These are phyloP conservation scores for Holcopasites calliopsidis DNA, from an alignment of 1,140 invertebrate species.

Conservation along the genomic window DNA sequence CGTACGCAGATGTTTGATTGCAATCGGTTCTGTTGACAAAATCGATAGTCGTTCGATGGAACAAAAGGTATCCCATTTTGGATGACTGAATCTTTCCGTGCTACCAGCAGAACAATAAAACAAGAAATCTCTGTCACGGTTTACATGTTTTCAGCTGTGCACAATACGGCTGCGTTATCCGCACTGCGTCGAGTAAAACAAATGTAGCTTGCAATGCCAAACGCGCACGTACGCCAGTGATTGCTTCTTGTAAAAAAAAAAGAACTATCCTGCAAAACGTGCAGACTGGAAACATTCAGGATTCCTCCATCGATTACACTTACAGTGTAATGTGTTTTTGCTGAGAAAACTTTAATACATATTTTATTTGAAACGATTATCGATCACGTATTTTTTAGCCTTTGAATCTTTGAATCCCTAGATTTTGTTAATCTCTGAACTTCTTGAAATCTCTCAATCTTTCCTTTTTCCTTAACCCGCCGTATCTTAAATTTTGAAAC, in stretches of 20 bases:
- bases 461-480: too few relatives aligned
- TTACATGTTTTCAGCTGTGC: not conserved
- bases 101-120: not conserved
- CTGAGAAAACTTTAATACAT: too few relatives aligned
- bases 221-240: not conserved
- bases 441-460: too few relatives aligned
- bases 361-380: too few relatives aligned
- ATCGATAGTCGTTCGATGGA: not conserved
- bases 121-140: not conserved
- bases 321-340: too few relatives aligned
- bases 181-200: not conserved
- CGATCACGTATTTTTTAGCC: too few relatives aligned
- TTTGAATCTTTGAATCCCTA: too few relatives aligned
- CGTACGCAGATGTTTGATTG: not conserved
- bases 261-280: too few relatives aligned
- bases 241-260: not conserved
- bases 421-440: too few relatives aligned
- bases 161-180: not conserved
- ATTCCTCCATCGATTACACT: too few relatives aligned
- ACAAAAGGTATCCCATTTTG: slow-evolving; percentile 1
- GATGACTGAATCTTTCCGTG: not conserved
- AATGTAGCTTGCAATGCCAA: not conserved
- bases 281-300: too few relatives aligned
- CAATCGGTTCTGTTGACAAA: not conserved
- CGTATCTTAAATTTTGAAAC: too few relatives aligned